Conservation (phyloP, 2,113 vertebrate species). For the Bubo bubo region DNA sequence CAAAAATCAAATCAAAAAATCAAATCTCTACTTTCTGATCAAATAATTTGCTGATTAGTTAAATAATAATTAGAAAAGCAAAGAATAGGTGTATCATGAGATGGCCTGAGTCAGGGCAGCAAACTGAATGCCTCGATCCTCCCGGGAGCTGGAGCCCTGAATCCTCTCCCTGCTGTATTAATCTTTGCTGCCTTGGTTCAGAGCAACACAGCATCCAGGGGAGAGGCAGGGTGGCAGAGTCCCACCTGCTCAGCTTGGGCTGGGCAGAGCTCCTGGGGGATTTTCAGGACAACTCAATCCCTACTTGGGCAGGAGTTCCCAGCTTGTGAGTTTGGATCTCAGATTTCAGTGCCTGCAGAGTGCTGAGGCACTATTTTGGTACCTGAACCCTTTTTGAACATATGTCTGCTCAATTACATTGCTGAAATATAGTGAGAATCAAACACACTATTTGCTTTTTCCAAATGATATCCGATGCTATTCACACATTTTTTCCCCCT, state of each 20-base stretch:
- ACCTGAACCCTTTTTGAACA: background rate
- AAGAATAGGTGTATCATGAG: background rate
- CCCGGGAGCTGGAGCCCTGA: fast-evolving
- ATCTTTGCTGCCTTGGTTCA: background rate
- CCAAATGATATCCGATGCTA: constrained; percentile 20
- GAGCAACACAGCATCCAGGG: background rate
- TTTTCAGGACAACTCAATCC: background rate
- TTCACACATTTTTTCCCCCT: constrained; percentile 21
- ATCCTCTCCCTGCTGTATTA: background rate
- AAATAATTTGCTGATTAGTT: background rate
- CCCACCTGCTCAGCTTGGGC: background rate
- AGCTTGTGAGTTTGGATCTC: background rate
- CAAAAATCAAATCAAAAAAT: too few relatives aligned
- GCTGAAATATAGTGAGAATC: constrained; percentile 6
- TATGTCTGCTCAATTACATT: background rate
- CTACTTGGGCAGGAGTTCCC: background rate
- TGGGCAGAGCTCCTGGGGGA: background rate
- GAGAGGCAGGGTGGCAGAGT: background rate
- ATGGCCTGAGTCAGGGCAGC: background rate
- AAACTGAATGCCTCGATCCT: background rate
- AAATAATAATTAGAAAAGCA: background rate
- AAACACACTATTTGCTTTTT: background rate
- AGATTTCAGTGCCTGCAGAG: background rate
- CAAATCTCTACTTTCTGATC: background rate
- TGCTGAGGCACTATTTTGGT: constrained; percentile 15